Base-by-base conservation (phyloP, 2,888 invertebrate genomes). In the Drymonia ruficornis region DNA sequence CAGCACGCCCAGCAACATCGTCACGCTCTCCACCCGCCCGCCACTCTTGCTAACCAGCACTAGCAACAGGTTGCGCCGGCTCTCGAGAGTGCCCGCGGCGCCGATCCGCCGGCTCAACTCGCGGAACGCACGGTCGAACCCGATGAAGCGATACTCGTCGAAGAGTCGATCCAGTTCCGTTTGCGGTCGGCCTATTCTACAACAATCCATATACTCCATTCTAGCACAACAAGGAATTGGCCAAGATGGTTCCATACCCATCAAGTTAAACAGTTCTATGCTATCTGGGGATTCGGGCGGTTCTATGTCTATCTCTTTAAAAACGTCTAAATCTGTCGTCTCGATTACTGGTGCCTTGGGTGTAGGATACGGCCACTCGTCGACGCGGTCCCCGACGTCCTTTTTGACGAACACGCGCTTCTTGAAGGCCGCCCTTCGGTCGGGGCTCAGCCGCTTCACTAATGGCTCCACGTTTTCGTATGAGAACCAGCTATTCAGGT, bases 41-140 rank as follows among this genome's bases (percentile, higher is more conserved):
- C 86, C 88, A 23, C 73, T 84, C 56, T 89, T 90, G 58, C 88
- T 89, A 0, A 89, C 80, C 28, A 90, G 71, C 3, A 89, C 87
- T 2, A 88, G 65, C 53, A 89, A 72, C 63, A 90, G 87, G 50
- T 76, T 82, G 38, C 85, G 77, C 13, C 89, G 70, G 18, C 80
- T 81, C 42, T 87, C 76, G 0, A 74, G 56, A 2, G 78, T 73
- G 47, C 77, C 79, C 47, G 81, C 79, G 1, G 75, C 70, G 18
- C 59, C 52, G 40, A 89, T 60, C n/a, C 76, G 75, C 42, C 74
- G 80, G 1, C 63, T 66, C 0, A 89, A 65, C 16, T 88, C 86
- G 5, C 65, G 71, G 15, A 86, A 76, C 2, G 85, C 76, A 15
- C 72, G 70, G 0, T 80, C 75, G 42, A 88, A 89, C 23, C 78